Percentiles rank a stretch among this genome's conserved stretches.
phyloP scores from a whole-genome alignment of 2,888 invertebrate species.

The Chalcosyrphus nemorum region DNA sequence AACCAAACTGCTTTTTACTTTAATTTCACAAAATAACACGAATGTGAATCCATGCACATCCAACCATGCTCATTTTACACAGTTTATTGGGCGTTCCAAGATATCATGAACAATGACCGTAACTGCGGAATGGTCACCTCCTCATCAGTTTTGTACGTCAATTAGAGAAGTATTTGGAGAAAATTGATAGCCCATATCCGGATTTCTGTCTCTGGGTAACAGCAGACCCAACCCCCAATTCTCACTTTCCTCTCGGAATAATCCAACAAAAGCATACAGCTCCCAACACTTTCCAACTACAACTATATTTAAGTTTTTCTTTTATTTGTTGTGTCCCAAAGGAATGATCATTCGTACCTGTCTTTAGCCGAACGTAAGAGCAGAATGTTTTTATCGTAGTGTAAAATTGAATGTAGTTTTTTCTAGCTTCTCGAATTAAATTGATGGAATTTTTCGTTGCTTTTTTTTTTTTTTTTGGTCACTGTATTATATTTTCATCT shows the following conservation, averaged over 20 bases:
- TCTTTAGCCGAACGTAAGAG: constrained; percentile 2
- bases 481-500: constrained; percentile 9
- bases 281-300: constrained; percentile 19
- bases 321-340: constrained; percentile 6
- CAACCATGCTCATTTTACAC: background rate
- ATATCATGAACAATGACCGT: constrained; percentile 92
- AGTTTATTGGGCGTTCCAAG: constrained; percentile 87
- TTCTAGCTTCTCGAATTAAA: background rate
- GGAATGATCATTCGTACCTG: constrained; percentile 28
- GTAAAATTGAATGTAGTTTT: background rate
- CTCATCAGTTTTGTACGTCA: constrained; percentile 89
- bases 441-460: background rate
- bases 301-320: constrained; percentile 19
- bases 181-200: constrained; percentile 91
- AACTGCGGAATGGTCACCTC: constrained; percentile 96
- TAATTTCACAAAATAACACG: background rate
- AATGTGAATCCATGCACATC: constrained; percentile 4
- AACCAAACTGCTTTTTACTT: constrained; percentile 1
- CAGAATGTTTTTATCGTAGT: background rate
- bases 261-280: constrained; percentile 83
- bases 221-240: constrained; percentile 92
- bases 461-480: background rate
- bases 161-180: constrained; percentile 92
- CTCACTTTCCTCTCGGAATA: constrained; percentile 92
- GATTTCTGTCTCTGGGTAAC: constrained; percentile 96